Percentiles rank a stretch among this genome's conserved stretches.
Evolutionary conservation across 2,113 vertebrate species (phyloP).

Genomic region (Poecile atricapillus): DNA sequence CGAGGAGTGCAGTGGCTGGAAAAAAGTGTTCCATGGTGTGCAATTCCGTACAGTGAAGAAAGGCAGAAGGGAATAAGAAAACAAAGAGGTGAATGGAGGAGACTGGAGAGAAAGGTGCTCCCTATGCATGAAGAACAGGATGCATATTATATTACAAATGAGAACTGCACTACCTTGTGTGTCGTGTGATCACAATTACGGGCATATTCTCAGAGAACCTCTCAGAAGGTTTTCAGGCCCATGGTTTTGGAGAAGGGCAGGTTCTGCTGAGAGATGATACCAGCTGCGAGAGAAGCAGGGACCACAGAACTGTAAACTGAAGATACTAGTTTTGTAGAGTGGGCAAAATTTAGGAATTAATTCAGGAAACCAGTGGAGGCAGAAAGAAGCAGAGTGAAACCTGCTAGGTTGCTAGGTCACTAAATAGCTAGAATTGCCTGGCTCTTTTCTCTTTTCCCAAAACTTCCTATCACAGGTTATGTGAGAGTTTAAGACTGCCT

Average conservation of each 20-base stretch:
- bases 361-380: neutral
- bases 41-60: neutral
- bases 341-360: neutral
- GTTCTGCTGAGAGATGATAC: neutral
- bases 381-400: neutral
- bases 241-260: neutral
- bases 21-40: neutral
- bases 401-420: neutral
- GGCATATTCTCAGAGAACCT: neutral
- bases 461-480: neutral
- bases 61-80: neutral
- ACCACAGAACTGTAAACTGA: neutral
- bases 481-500: neutral
- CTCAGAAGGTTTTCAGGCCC: neutral
- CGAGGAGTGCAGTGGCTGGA: neutral
- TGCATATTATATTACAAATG: neutral
- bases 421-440: neutral
- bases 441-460: neutral
- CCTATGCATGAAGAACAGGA: neutral
- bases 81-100: neutral
- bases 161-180: neutral
- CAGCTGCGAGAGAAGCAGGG: neutral
- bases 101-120: neutral
- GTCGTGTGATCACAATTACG: neutral
- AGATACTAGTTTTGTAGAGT: neutral